Evolutionary conservation across 2,797 vertebrate genomes (phyloP), one percentile per base, ranked within the genome.

Genomic region (Xenops minutus): DNA sequence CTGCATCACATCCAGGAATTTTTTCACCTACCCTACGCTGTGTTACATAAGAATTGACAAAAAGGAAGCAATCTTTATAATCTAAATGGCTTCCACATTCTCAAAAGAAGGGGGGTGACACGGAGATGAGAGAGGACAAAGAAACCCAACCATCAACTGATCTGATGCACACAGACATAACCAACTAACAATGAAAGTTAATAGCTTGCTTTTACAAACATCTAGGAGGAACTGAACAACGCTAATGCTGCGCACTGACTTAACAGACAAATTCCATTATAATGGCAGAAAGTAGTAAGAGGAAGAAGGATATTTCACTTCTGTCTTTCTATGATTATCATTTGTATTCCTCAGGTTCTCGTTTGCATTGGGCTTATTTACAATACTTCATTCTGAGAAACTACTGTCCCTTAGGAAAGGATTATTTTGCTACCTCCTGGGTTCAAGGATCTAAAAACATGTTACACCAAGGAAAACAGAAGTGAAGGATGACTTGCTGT

Each of bases 21-120:
- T 39, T 59, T 55, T 41, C 7, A 14, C 2, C 2, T 24, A 37
- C 4, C 21, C 32, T 7, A 3, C 51, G 43, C 12, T 3, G 3
- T 18, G 15, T 48, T 66, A 43, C 12, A 27, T 67, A 43, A 69
- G 39, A 41, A 58, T 0, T 71, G 39, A 58, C 22, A 71, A 74
- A 64, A 73, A 71, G 4, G 21, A 89, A 85, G 32, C 12, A 85
- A 82, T 16, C 8, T 62, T n/a, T 12, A 39, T 21, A 46, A 18
- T 34, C 22, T 67, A 78, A 85, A 64, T 14, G 6, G 21, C 8
- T 67, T 87, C 59, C 8, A 14, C 9, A 52, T 51, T 13, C 46
- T 64, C 59, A 73, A 19, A 89, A 85, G 16, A 37, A 76, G 66
- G n/a, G 4, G 7, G 3, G 5, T 18, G 9, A 61, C 19, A 3